Evolutionary conservation across 2,888 invertebrate species (phyloP).

Genomic region (Polia nebulosa): DNA sequence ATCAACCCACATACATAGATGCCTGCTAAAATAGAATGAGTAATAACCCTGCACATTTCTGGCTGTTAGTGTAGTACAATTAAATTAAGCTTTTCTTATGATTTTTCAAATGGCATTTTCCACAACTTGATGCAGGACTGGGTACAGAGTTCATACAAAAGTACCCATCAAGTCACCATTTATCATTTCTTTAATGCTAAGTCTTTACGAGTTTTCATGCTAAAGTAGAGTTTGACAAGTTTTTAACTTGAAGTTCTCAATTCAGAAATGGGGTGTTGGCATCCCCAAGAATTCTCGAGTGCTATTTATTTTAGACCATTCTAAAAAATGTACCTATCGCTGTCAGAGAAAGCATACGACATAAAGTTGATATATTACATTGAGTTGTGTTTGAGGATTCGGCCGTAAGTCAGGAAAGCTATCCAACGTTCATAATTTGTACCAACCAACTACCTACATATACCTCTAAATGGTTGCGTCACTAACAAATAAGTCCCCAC

Average conservation of each 20-base stretch:
- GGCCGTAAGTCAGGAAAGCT: not conserved
- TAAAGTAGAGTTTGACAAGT: no score
- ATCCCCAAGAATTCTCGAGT: not conserved
- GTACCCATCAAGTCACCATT: no score
- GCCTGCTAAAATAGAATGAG: no score
- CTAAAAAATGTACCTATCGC: not conserved
- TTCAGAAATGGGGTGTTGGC: not conserved
- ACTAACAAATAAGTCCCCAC: constrained; percentile 16
- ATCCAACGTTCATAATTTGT: not conserved
- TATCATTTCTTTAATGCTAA: not conserved
- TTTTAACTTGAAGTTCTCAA: not conserved
- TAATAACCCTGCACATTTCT: no score
- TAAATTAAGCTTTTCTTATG: no score
- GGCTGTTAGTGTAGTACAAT: no score
- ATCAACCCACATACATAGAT: no score
- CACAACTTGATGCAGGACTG: no score
- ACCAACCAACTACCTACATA: no score
- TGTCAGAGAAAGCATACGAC: not conserved
- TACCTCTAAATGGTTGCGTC: constrained; percentile 1
- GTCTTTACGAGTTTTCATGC: not conserved
- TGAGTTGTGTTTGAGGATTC: not conserved
- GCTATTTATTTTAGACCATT: not conserved
- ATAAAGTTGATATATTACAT: not conserved
- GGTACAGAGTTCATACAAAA: no score
- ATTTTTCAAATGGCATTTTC: no score